Evolutionary conservation across 2,797 vertebrate species (phyloP), one percentile per base, ranked within the genome.

Genomic region (Capromys pilorides): DNA sequence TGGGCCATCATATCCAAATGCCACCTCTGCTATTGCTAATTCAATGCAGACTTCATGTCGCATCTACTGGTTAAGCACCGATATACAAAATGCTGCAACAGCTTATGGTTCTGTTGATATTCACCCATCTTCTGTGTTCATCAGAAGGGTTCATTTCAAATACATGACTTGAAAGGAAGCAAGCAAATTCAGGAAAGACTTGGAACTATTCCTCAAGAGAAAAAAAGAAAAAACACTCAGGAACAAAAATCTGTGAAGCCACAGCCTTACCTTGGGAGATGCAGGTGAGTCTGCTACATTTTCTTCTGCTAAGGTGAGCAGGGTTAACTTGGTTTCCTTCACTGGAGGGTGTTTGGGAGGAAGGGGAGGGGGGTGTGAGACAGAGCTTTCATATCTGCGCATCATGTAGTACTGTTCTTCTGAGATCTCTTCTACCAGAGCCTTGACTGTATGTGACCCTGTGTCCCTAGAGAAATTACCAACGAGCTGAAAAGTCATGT

Each of bases 351-450:
- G 98, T 97, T 99, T 99, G 45, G 99, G 99, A 86, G 99, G 99
- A 26, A 98, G 98, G 41, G 99, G 99, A 19, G 99, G 99, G 22
- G 99, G 98, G 1, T 94, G 94, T 33, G 97, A 96, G 4, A 97
- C 97, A 90, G 98, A 97, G 45, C 98, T 98, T 93, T 98, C 98
- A 2, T 98, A 99, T 96, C 98, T 98, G 94, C 99, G 95, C 86
- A 99, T 96, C 97, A 98, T 98, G 77, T 98, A 99, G 94, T 99
- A 99, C 6, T 98, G 98, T 71, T 99, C 98, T 97, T 99, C 98
- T 0, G 98, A 98, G 92, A 99, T 98, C 96, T 99, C 98, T 97
- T 99, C 99, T 2, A 98, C 97, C 21, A 94, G 92, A 57, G 98
- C 98, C 54, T 94, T 98, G 5, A 96, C 96, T 6, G 11, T 73